A percentile compares a stretch with the other conserved stretches of the same genome.
Evolutionary conservation across 2,888 invertebrate genomes (phyloP).

Genomic region (Thymelicus lineola): DNA sequence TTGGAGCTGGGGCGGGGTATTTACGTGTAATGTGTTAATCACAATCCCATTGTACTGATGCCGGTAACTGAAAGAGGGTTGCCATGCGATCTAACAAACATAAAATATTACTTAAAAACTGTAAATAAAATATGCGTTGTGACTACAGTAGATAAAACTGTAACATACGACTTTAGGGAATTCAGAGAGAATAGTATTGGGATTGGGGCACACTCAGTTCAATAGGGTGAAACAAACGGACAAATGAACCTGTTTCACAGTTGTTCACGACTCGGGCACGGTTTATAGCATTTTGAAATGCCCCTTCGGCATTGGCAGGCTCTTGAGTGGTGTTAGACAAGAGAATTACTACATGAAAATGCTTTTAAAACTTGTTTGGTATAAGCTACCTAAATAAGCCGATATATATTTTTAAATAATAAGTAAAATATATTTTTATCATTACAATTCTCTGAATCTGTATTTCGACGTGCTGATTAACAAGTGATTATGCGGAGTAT

Average conservation of each 20-base stretch:
- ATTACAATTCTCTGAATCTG: no score
- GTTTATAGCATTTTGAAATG: slow-evolving; percentile 35
- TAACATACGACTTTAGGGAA: neutral
- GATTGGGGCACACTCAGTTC: slow-evolving; percentile 16
- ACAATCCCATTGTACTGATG: neutral
- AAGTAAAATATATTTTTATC: no score
- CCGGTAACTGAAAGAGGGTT: neutral
- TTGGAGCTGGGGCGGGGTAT: slow-evolving; percentile 20
- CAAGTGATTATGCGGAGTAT: no score
- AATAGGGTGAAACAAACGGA: slow-evolving; percentile 21
- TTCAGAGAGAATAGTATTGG: neutral
- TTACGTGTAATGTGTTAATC: slow-evolving; percentile 28
- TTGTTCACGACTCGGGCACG: slow-evolving; percentile 23
- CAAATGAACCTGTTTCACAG: slow-evolving; percentile 32
- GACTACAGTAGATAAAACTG: neutral
- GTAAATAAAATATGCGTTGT: no score
- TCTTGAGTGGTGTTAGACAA: slow-evolving; percentile 19
- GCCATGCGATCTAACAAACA: neutral
- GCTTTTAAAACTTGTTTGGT: slow-evolving; percentile 18
- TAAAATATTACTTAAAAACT: no score
- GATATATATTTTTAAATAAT: neutral
- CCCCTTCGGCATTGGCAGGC: slow-evolving; percentile 20
- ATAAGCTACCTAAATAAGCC: neutral
- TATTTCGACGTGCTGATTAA: no score
- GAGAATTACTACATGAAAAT: slow-evolving; percentile 27